phyloP scores from a whole-genome alignment of 2,113 vertebrate species.

The Pomatostomus ruficeps region DNA sequence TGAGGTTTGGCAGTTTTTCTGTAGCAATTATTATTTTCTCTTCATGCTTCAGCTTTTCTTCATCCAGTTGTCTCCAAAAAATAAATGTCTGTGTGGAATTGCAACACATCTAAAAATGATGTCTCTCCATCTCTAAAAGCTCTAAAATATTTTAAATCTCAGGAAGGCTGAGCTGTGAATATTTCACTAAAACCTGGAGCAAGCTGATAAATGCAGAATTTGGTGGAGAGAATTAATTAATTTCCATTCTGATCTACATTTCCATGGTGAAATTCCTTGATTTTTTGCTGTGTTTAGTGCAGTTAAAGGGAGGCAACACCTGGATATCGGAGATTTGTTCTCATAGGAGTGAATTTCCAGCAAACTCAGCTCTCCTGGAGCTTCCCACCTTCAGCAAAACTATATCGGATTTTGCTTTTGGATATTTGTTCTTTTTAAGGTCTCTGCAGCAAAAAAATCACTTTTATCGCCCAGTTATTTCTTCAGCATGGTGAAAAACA shows the following conservation, averaged over 20 bases:
- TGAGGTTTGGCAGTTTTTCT: neutral
- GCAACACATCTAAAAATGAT: neutral
- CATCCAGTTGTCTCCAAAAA: neutral
- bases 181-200: neutral
- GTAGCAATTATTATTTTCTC: neutral
- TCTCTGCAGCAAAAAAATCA: neutral
- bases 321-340: neutral
- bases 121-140: neutral
- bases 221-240: neutral
- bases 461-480: accelerated
- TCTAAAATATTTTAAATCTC: neutral
- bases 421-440: neutral
- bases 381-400: neutral
- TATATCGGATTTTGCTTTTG: accelerated
- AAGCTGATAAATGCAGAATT: neutral
- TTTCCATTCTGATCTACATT: neutral
- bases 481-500: neutral
- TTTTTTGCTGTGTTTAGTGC: neutral
- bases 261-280: neutral
- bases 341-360: neutral
- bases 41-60: neutral
- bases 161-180: neutral
- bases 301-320: neutral
- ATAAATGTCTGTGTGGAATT: accelerated
- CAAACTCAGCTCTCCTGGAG: neutral